These are phyloP conservation scores for Mya arenaria DNA, from an alignment of 1,140 invertebrate species.

Conservation along the genomic window DNA sequence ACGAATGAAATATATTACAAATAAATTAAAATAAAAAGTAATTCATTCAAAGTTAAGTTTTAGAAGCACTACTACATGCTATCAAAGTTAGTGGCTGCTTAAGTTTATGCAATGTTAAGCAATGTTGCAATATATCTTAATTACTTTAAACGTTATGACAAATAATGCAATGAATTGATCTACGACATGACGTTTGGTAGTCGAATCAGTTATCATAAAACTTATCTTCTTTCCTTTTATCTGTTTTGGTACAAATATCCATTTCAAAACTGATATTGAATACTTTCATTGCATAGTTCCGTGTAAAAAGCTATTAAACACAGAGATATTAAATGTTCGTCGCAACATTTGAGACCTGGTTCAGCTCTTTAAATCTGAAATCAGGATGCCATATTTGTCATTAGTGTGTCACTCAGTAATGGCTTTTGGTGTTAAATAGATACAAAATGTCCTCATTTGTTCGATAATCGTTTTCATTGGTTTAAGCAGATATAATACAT, in stretches of 20 bases:
- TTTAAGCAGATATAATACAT: no score
- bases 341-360: constrained; percentile 15
- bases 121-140: no score
- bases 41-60: no score
- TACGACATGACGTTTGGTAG: no score
- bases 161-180: no score
- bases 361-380: constrained; percentile 28
- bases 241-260: background rate
- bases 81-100: no score
- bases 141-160: background rate
- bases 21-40: no score
- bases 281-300: constrained; percentile 37
- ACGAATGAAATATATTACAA: no score
- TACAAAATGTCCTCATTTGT: constrained; percentile 31
- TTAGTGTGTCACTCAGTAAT: constrained; percentile 39
- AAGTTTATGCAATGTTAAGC: no score
- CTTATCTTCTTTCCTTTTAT: background rate
- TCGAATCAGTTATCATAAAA: no score
- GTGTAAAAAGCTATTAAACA: constrained; percentile 46
- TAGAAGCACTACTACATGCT: no score
- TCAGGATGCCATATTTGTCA: constrained; percentile 12
- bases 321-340: constrained; percentile 50
- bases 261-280: constrained; percentile 16
- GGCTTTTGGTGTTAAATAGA: constrained; percentile 44
- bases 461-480: constrained; percentile 11